Evolutionary conservation across 2,888 invertebrate genomes (phyloP), one percentile per base, ranked within the genome.

Genomic region (Diaprepes abbreviatus): DNA sequence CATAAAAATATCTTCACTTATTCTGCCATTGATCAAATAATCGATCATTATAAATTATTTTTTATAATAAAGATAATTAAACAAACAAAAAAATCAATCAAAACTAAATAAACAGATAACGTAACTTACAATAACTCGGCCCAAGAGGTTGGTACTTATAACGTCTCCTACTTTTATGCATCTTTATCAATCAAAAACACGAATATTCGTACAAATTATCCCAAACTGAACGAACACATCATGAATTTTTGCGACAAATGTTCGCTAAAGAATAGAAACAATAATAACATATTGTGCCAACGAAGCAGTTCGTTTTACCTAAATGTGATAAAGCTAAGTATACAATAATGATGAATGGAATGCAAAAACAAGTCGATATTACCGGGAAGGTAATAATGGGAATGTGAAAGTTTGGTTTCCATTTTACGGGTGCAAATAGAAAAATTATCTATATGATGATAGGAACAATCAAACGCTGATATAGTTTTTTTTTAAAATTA

Each of bases 131-230:
- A 14, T 69, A 28, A 12, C 2, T 48, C 24, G 10, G 24, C 2
- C 50, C 68, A 12, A 69, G 10, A 48, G 63, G 68, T 14, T 63
- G 57, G 19, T 69, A 69, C 33, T 40, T 63, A 16, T 69, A 69
- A 16, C 50, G 21, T 31, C 40, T 52, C 1, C 12, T 17, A 9
- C 16, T 45, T n/a, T 45, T 45, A 45, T 21, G n/a, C 45, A 45
- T 45, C n/a, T 12, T 36, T 21, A 17, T 7, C 2, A 7, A 6
- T n/a, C 10, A n/a, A n/a, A 21, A 21, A 7, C 19, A 43, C 19
- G 19, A 2, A 43, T 16, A 12, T 24, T 12, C 0, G 4, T 12
- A 48, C 28, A 28, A 12, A 7, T 1, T 48, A 1, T n/a, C 4
- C 1, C 28, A 48, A 24, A 28, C 12, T n/a, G 12, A 7, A 6